These are phyloP conservation scores for Mus pahari DNA, from an alignment of 2,113 vertebrate genomes.

Conservation along the genomic window DNA sequence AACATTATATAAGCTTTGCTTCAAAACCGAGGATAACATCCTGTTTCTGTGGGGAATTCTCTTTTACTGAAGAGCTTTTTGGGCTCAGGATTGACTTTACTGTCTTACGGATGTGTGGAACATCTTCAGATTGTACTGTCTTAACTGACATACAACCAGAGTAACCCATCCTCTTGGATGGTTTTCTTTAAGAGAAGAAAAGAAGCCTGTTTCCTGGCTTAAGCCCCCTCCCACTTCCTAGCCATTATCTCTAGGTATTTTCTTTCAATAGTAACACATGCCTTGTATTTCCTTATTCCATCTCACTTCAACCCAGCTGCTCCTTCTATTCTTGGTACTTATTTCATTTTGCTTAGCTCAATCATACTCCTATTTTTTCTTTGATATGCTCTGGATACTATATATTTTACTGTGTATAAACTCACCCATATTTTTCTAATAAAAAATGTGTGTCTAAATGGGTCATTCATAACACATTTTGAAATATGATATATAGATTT, in stretches of 20 bases:
- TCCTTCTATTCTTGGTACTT: neutral
- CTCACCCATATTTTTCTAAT: neutral
- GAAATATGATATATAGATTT: neutral
- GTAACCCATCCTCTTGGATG: neutral
- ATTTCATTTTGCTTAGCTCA: neutral
- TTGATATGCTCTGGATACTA: neutral
- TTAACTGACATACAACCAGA: neutral
- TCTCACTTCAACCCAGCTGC: accelerated
- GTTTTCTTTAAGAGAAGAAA: neutral
- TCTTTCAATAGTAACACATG: neutral
- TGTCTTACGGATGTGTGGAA: neutral
- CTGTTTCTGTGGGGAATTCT: neutral
- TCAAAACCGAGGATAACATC: neutral
- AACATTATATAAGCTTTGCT: neutral
- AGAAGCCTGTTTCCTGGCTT: neutral
- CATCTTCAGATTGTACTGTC: neutral
- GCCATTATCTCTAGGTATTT: neutral
- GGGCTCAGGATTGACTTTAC: neutral
- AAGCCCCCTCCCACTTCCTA: neutral
- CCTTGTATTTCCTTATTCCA: neutral
- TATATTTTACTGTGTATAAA: neutral
- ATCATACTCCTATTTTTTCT: neutral
- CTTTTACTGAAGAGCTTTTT: neutral
- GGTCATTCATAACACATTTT: neutral
- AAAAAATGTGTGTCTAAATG: neutral